Conservation (phyloP, 2,888 invertebrate genomes). For the Melinaea menophilus region DNA sequence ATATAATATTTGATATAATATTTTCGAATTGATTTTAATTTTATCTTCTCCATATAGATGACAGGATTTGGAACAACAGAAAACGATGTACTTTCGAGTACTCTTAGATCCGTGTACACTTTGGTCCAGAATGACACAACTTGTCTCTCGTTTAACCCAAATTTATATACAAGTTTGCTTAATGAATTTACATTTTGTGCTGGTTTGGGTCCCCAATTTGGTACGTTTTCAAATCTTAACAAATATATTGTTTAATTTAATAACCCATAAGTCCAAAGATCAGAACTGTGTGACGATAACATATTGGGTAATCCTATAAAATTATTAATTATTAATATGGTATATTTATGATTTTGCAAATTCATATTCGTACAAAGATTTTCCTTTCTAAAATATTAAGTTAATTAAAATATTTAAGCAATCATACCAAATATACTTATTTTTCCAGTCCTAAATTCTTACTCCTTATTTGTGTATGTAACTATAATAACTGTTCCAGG, state of each 20-base stretch:
- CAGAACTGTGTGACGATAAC: too few relatives aligned
- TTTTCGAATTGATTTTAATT: not conserved
- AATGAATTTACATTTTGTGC: slow-evolving; percentile 81
- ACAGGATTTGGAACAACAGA: slow-evolving; percentile 81
- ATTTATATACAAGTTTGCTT: slow-evolving; percentile 72
- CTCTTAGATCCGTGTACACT: slow-evolving; percentile 66
- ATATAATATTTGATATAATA: not conserved
- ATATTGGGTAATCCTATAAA: too few relatives aligned
- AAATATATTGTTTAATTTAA: slow-evolving; percentile 9
- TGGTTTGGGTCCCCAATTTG: slow-evolving; percentile 74
- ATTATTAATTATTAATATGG: too few relatives aligned
- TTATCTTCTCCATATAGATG: slow-evolving; percentile 49
- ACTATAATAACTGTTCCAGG: slow-evolving; percentile 53
- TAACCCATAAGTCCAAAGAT: too few relatives aligned
- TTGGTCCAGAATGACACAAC: slow-evolving; percentile 71
- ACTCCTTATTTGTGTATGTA: too few relatives aligned
- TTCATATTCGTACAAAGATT: too few relatives aligned
- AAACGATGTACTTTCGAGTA: slow-evolving; percentile 68
- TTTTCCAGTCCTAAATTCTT: too few relatives aligned
- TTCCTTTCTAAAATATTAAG: too few relatives aligned
- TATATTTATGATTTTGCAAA: too few relatives aligned
- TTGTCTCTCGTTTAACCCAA: slow-evolving; percentile 67
- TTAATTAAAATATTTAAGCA: too few relatives aligned
- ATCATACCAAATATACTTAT: too few relatives aligned
- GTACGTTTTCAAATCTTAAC: slow-evolving; percentile 38